Evolutionary conservation across 1,140 invertebrate genomes (phyloP).

Genomic region (Drosophila sechellia): DNA sequence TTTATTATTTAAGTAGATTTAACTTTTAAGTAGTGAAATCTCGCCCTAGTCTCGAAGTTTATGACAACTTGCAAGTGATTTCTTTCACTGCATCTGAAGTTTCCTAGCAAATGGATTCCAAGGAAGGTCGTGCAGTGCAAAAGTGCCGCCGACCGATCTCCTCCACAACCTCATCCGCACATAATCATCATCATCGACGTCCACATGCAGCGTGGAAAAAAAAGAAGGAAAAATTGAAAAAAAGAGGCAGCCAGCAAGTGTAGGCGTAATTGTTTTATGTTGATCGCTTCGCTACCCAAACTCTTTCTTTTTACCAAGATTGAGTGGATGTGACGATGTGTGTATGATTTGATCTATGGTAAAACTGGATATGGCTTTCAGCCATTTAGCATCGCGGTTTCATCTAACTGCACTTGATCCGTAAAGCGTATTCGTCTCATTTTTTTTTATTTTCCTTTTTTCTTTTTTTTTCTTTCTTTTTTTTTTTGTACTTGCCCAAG

Average conservation of each 20-base stretch:
- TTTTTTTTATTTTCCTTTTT: neutral
- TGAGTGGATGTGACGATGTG: conserved; percentile 1
- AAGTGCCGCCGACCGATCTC: conserved; percentile 1
- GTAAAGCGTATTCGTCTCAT: neutral
- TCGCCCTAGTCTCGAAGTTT: too few species aligned
- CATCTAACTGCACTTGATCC: conserved; percentile 43
- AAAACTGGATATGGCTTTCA: neutral
- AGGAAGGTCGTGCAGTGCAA: conserved; percentile 68
- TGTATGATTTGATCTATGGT: conserved; percentile 26
- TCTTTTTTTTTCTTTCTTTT: neutral
- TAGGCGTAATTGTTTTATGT: conserved; percentile 80
- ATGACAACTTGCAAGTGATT: neutral
- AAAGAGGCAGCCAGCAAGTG: conserved; percentile 47
- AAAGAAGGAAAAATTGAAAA: neutral
- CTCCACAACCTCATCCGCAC: conserved; percentile 7
- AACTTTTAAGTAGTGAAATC: too few species aligned
- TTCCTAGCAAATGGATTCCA: conserved; percentile 12
- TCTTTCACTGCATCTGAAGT: conserved; percentile 2
- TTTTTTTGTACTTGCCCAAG: neutral
- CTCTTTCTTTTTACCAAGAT: conserved; percentile 17
- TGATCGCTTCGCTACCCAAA: conserved; percentile 71
- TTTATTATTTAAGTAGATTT: too few species aligned
- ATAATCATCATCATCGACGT: conserved; percentile 20
- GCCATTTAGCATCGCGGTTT: conserved; percentile 35
- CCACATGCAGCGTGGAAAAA: conserved; percentile 3